Conservation (phyloP, 2,888 invertebrate genomes). For the Hermaeophaga mercurialis region DNA sequence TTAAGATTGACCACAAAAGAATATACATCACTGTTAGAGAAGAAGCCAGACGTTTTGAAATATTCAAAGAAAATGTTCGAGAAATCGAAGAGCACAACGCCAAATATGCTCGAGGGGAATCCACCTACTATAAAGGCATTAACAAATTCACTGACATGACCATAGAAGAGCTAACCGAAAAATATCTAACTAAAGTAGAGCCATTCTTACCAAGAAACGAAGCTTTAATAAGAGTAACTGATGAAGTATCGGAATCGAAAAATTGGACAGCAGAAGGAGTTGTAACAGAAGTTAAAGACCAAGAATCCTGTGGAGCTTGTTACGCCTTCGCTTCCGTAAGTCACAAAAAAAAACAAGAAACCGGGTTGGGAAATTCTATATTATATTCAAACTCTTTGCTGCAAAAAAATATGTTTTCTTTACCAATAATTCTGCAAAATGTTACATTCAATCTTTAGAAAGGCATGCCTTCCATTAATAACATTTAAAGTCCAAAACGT, state of each 20-base stretch:
- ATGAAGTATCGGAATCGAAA: constrained; percentile 13
- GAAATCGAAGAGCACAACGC: constrained; percentile 28
- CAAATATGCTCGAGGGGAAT: constrained; percentile 26
- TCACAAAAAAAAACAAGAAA: constrained; percentile 1
- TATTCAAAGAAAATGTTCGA: constrained; percentile 24
- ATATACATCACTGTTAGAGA: constrained; percentile 22
- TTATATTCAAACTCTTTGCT: no score
- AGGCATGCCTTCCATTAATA: no score
- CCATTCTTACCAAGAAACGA: neutral
- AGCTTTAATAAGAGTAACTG: neutral
- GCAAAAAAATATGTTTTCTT: no score
- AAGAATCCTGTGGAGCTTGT: constrained; percentile 27
- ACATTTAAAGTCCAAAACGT: no score
- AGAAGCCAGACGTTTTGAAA: constrained; percentile 20
- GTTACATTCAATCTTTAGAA: no score
- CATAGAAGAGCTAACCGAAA: constrained; percentile 18
- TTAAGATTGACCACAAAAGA: constrained; percentile 23
- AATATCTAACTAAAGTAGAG: neutral
- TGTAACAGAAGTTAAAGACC: constrained; percentile 22
- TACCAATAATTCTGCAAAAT: no score
- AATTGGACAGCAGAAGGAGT: constrained; percentile 28
- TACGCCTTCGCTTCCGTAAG: constrained; percentile 29
- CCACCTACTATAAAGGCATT: constrained; percentile 21
- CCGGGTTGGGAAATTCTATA: no score
- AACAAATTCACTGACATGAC: constrained; percentile 32